Evolutionary conservation across 2,113 vertebrate species (phyloP).

Genomic region (Silurus glanis): DNA sequence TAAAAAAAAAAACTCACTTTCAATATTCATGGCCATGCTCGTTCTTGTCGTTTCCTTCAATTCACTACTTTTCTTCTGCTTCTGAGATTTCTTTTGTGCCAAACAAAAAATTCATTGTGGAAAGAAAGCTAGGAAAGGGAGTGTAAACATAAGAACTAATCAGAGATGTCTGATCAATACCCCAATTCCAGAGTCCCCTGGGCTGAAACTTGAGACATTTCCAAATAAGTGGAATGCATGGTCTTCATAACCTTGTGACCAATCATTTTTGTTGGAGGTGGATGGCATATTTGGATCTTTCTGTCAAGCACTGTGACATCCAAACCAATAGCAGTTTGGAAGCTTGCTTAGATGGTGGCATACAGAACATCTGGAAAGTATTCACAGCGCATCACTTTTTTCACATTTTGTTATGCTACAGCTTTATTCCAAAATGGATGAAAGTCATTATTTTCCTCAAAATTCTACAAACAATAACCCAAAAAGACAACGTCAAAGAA

Average conservation of each 20-base stretch:
- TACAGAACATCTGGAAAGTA: no score
- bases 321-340: neutral
- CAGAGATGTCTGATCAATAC: constrained; percentile 11
- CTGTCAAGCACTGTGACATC: neutral
- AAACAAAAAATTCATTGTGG: constrained; percentile 22
- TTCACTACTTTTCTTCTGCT: constrained; percentile 17
- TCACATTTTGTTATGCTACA: no score
- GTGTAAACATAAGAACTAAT: constrained; percentile 27
- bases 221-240: neutral
- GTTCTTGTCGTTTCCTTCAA: constrained; percentile 3
- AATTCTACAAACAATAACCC: no score
- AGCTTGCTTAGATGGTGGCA: neutral
- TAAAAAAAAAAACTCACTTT: neutral
- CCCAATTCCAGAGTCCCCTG: neutral
- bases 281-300: neutral
- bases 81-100: neutral
- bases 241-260: neutral
- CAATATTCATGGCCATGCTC: constrained; percentile 18
- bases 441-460: no score
- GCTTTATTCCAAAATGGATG: no score
- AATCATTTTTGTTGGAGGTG: neutral
- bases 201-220: neutral
- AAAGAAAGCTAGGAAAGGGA: neutral
- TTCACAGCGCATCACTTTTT: no score
- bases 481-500: no score